Evolutionary conservation across 2,888 invertebrate species (phyloP).

Genomic region (Colletes collaris): DNA sequence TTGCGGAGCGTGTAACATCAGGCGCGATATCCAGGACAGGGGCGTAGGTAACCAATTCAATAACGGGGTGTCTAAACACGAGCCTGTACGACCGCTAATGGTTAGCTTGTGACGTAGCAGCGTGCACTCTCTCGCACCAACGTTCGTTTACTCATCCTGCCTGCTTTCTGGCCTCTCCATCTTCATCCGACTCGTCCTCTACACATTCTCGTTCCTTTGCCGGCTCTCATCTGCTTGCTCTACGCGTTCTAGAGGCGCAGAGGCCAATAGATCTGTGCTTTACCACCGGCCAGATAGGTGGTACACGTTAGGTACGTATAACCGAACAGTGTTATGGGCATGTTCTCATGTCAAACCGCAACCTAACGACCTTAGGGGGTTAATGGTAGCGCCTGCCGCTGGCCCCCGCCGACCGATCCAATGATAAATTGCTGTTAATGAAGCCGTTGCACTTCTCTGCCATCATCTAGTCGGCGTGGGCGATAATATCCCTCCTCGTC

Average conservation of each 20-base stretch:
- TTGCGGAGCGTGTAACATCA: slow-evolving; percentile 65
- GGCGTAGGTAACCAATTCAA: slow-evolving; percentile 72
- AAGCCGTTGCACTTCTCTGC: slow-evolving; percentile 71
- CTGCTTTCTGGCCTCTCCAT: slow-evolving; percentile 41
- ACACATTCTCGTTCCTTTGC: slow-evolving; percentile 10
- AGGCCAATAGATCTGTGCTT: slow-evolving; percentile 64
- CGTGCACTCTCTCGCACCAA: slow-evolving; percentile 38
- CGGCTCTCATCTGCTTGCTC: slow-evolving; percentile 13
- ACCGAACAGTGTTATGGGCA: slow-evolving; percentile 79
- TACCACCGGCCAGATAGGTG: slow-evolving; percentile 63
- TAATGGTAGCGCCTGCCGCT: slow-evolving; percentile 73
- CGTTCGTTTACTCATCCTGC: slow-evolving; percentile 56
- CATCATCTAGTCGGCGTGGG: slow-evolving; percentile 41
- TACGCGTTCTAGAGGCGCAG: slow-evolving; percentile 40
- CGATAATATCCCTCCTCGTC: slow-evolving; percentile 11
- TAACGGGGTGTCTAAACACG: slow-evolving; percentile 75
- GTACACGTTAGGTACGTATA: slow-evolving; percentile 71
- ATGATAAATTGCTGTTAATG: slow-evolving; percentile 80
- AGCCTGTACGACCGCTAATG: slow-evolving; percentile 72
- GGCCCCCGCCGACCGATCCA: slow-evolving; percentile 67
- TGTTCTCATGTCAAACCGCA: slow-evolving; percentile 81
- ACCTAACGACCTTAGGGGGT: slow-evolving; percentile 81
- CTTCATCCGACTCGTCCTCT: slow-evolving; percentile 28
- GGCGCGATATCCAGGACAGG: slow-evolving; percentile 66
- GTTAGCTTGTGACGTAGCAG: slow-evolving; percentile 69